Evolutionary conservation across 2,888 invertebrate genomes (phyloP), one percentile per base, ranked within the genome.

Genomic region (Chrysolina americana): DNA sequence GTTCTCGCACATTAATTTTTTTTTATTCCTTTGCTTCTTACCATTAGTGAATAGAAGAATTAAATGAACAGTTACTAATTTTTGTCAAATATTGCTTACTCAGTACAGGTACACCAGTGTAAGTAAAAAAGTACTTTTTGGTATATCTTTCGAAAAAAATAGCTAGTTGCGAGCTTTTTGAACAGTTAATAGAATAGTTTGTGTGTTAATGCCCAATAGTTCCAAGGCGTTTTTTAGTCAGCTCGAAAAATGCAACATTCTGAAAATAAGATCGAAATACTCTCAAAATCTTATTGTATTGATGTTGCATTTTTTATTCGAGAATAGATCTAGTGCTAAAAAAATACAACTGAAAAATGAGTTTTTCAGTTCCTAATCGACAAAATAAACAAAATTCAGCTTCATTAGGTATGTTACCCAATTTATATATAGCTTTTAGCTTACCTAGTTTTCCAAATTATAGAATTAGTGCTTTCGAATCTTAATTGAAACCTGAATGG

Each of bases 31-130:
- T 59, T n/a, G 59, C 59, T 59, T 59, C 2, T 15, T 59, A 23
- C 23, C 23, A 36, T 15, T 15, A 50, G n/a, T 50, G 9, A 50
- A 50, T 23, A 59, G 1, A 59, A 17, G 13, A 59, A 59, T 17
- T n/a, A 28, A 10, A 59, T 23, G 10, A 23, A 71, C 70, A 76
- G 48, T 77, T 70, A 77, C 69, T 74, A 19, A 73, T 68, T 78
- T 78, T 79, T 79, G 68, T 41, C 70, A 76, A 79, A 76, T 72
- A 69, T 76, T 73, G 78, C 76, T 63, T 63, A 63, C 77, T 76
- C 77, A 83, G 83, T 82, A 79, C 83, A 83, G 81, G 76, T 83
- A 78, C 83, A 83, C 71, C 83, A 83, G 77, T 75, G 83, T 83
- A 81, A 83, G 83, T 83, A 83, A 76, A 76, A n/a, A 41, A 41